A percentile compares a stretch with the other conserved stretches of the same genome.
Evolutionary conservation across 2,888 invertebrate genomes (phyloP).

Genomic region (Trisateles emortualis): DNA sequence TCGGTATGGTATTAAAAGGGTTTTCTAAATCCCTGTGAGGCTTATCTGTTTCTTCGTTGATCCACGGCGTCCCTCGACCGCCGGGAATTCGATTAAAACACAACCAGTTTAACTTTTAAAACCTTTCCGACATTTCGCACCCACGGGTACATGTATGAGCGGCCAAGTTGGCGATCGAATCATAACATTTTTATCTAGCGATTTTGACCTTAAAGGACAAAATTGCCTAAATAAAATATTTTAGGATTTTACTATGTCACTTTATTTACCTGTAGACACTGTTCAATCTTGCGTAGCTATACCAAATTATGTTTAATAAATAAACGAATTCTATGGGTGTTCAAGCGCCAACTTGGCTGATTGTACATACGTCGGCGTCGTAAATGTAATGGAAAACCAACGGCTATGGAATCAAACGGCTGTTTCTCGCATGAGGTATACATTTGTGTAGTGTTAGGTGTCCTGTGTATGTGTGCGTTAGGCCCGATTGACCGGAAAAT

Average conservation of each 20-base stretch:
- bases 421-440: constrained; percentile 27
- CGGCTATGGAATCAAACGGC: constrained; percentile 41
- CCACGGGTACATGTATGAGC: constrained; percentile 39
- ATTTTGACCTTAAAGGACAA: too few relatives aligned
- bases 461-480: constrained; percentile 6
- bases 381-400: constrained; percentile 66
- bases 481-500: constrained; percentile 41
- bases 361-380: constrained; percentile 29
- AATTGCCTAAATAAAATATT: too few relatives aligned
- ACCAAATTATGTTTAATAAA: too few relatives aligned
- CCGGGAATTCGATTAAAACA: constrained; percentile 74
- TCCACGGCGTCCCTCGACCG: constrained; percentile 37
- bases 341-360: too few relatives aligned
- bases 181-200: too few relatives aligned
- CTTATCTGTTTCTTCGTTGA: constrained; percentile 31
- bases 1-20: constrained; percentile 14
- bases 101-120: constrained; percentile 69
- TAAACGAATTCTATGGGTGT: too few relatives aligned
- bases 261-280: too few relatives aligned
- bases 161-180: too few relatives aligned
- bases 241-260: too few relatives aligned
- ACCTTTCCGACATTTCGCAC: constrained; percentile 61
- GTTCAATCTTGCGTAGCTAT: too few relatives aligned
- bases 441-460: constrained; percentile 3
- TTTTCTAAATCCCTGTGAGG: constrained; percentile 20